Evolutionary conservation across 2,797 vertebrate genomes (phyloP), one percentile per base, ranked within the genome.

Genomic region (Onychomys leucogaster): DNA sequence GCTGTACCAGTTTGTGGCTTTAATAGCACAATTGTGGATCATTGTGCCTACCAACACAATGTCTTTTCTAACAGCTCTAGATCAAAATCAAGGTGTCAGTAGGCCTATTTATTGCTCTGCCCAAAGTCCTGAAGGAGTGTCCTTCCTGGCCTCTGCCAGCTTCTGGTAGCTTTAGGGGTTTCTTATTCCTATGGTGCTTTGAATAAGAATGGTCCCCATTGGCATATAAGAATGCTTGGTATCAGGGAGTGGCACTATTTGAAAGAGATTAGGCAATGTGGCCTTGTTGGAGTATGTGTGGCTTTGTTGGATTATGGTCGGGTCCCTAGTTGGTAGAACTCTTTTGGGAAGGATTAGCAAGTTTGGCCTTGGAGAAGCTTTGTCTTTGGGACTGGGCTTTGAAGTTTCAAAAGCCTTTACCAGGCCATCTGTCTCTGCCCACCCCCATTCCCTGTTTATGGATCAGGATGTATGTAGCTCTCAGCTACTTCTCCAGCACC

Each of bases 1-100:
- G 34, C 11, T 85, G 1, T 92, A 63, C 94, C 93, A 43, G 49
- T 93, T 82, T 94, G 12, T 43, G 41, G 25, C 85, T 93, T 16
- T 41, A 13, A 1, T 69, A 95, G 84, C 67, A 92, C 69, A n/a
- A n/a, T n/a, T n/a, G n/a, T n/a, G n/a, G n/a, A n/a, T n/a, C n/a
- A n/a, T n/a, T n/a, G n/a, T n/a, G n/a, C n/a, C 41, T 82, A 95
- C 84, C 69, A 59, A 86, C 52, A 49, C 75, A 37, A 43, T 71
- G 73, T 25, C 57, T 94, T 94, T 95, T 85, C 29, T 86, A 78
- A 88, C 23, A 73, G 82, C 90, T 71, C 80, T 89, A 67, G 77
- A 49, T n/a, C 21, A 94, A 65, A 97, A 69, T 65, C 73, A 89
- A 90, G 82, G 43, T 89, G 34, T 83, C 49, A 57, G 52, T 34